A percentile compares a stretch with the other conserved stretches of the same genome.
These are phyloP conservation scores for Folsomia candida DNA, from an alignment of 2,888 invertebrate species.

Conservation along the genomic window DNA sequence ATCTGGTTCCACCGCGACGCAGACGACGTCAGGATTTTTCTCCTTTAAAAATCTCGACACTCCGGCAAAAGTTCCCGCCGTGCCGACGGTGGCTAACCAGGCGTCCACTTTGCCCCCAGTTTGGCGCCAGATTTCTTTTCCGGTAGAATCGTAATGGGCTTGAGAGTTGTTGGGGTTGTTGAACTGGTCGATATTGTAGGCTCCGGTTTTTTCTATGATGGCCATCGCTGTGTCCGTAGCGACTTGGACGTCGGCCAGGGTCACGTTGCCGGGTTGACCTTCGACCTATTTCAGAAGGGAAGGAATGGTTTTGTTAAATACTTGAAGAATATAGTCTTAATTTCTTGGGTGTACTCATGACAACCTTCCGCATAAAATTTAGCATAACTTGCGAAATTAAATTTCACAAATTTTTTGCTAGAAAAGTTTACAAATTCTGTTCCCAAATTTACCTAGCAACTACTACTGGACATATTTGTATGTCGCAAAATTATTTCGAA, in stretches of 20 bases:
- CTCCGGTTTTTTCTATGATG: conserved; percentile 21
- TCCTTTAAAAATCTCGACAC: conserved; percentile 27
- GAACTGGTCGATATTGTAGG: conserved; percentile 32
- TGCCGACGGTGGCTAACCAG: conserved; percentile 34
- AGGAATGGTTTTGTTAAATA: background rate
- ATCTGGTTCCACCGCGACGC: conserved; percentile 32
- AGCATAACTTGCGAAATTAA: too few relatives aligned
- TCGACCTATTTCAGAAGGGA: too few relatives aligned
- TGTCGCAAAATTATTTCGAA: too few relatives aligned
- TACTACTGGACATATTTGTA: too few relatives aligned
- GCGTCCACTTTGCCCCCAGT: conserved; percentile 33
- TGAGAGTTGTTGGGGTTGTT: background rate
- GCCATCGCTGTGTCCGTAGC: conserved; percentile 23
- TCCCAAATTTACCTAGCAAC: too few relatives aligned
- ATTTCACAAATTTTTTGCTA: too few relatives aligned
- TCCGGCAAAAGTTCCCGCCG: conserved; percentile 36
- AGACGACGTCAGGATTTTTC: conserved; percentile 27
- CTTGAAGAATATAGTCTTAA: too few relatives aligned
- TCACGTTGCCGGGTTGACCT: conserved; percentile 29
- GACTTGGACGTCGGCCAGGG: conserved; percentile 30
- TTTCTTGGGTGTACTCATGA: too few relatives aligned
- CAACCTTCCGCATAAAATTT: too few relatives aligned
- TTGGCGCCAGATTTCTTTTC: conserved; percentile 18
- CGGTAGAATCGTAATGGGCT: background rate
- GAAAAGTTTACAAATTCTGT: too few relatives aligned